These are phyloP conservation scores for Zophobas atratus DNA, from an alignment of 1,140 invertebrate genomes.

Conservation along the genomic window DNA sequence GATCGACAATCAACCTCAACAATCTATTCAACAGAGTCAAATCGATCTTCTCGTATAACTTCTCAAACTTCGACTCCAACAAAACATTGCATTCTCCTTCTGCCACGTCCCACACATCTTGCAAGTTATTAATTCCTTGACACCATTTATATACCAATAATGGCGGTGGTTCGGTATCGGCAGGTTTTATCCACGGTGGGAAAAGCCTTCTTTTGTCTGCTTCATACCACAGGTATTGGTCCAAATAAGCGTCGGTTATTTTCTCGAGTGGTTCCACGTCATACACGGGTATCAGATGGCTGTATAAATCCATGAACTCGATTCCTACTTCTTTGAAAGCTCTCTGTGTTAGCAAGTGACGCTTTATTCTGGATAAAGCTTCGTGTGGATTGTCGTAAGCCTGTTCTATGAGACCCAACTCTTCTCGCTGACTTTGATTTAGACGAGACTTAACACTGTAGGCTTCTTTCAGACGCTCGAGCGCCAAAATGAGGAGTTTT, in stretches of 20 bases:
- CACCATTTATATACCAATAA: conserved; percentile 99
- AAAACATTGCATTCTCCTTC: conserved; percentile 99
- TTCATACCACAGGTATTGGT: conserved; percentile 99
- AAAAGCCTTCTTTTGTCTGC: conserved; percentile 97
- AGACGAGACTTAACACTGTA: conserved; percentile 99
- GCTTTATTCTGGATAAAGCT: conserved; percentile 98
- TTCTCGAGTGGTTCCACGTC: conserved; percentile 99
- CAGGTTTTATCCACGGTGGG: conserved; percentile 99
- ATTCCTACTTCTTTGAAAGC: conserved; percentile 99
- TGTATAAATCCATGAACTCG: conserved; percentile 99
- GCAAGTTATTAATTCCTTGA: conserved; percentile 98
- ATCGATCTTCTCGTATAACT: conserved; percentile 99
- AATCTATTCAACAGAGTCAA: conserved; percentile 97
- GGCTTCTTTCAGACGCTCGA: conserved; percentile 98
- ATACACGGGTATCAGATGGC: conserved; percentile 98
- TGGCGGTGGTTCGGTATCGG: conserved; percentile 98
- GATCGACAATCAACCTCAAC: conserved; percentile 97
- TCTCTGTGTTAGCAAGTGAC: conserved; percentile 98
- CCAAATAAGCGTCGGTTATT: conserved; percentile 99
- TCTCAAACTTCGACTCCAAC: conserved; percentile 98
- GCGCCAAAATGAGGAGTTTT: conserved; percentile 95
- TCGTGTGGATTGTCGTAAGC: conserved; percentile 99
- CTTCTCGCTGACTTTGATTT: conserved; percentile 99
- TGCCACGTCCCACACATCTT: conserved; percentile 98
- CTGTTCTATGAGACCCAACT: conserved; percentile 98